Conservation (phyloP, 2,797 vertebrate species). For the Chelon auratus region DNA sequence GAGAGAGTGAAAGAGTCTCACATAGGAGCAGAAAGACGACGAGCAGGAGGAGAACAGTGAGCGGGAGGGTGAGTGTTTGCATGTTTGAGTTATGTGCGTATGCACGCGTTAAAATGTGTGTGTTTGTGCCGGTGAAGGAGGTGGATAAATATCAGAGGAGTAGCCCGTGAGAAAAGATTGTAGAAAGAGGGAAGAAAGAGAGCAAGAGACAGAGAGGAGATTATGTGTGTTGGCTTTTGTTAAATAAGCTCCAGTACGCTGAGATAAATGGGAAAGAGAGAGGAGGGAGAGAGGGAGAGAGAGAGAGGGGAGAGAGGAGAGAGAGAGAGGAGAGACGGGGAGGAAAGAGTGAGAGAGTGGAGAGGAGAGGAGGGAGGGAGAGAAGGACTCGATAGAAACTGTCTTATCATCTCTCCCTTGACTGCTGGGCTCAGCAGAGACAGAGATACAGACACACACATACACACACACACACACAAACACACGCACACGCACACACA, state of each 20-base stretch:
- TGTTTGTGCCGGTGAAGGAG: slow-evolving; percentile 36
- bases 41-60: slow-evolving; percentile 73
- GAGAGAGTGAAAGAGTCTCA: slow-evolving; percentile 75
- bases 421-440: slow-evolving; percentile 81
- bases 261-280: slow-evolving; percentile 64
- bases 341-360: slow-evolving; percentile 51
- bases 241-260: slow-evolving; percentile 69
- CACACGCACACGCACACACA: slow-evolving; percentile 31
- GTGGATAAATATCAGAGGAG: slow-evolving; percentile 54
- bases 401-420: slow-evolving; percentile 81
- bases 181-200: slow-evolving; percentile 57
- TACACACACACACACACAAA: slow-evolving; percentile 36
- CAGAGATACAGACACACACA: slow-evolving; percentile 46
- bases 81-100: slow-evolving; percentile 74
- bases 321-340: slow-evolving; percentile 20
- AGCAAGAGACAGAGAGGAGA: slow-evolving; percentile 64
- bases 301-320: not conserved
- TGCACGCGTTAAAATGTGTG: slow-evolving; percentile 57
- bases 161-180: slow-evolving; percentile 55
- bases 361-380: slow-evolving; percentile 41
- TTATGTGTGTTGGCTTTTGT: slow-evolving; percentile 75
- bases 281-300: slow-evolving; percentile 8
- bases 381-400: slow-evolving; percentile 76
- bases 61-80: slow-evolving; percentile 80
- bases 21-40: slow-evolving; percentile 77